Evolutionary conservation across 2,797 vertebrate genomes (phyloP).

Genomic region (Odontamblyopus lacepedii): DNA sequence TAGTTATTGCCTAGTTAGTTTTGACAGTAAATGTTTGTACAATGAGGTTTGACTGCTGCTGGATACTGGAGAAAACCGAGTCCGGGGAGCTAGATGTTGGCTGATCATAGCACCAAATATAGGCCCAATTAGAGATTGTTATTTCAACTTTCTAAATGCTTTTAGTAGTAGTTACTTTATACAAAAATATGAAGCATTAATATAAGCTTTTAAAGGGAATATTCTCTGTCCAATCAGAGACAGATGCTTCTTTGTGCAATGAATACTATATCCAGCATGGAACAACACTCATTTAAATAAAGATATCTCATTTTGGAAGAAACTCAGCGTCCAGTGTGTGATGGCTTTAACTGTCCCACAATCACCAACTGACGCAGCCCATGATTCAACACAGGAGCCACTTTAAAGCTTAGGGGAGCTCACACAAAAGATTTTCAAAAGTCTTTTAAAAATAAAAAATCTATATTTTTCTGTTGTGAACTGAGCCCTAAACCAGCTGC

Average conservation of each 20-base stretch:
- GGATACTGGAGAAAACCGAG: slow-evolving; percentile 37
- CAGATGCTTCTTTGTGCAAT: slow-evolving; percentile 32
- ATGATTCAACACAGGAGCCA: slow-evolving; percentile 14
- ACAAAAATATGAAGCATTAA: slow-evolving; percentile 15
- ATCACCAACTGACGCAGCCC: neutral
- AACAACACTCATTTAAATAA: slow-evolving; percentile 43
- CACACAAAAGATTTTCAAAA: neutral
- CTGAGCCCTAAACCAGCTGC: slow-evolving; percentile 24
- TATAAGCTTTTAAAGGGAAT: slow-evolving; percentile 21
- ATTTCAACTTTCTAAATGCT: slow-evolving; percentile 16
- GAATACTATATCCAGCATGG: slow-evolving; percentile 2
- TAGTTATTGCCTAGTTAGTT: slow-evolving; percentile 57
- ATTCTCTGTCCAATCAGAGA: slow-evolving; percentile 12
- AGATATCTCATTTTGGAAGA: slow-evolving; percentile 46
- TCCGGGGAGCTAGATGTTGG: slow-evolving; percentile 3
- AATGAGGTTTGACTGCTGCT: slow-evolving; percentile 47
- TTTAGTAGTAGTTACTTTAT: slow-evolving; percentile 19
- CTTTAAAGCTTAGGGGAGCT: slow-evolving; percentile 36
- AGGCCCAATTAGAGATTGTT: neutral
- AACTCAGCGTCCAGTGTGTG: slow-evolving; percentile 33
- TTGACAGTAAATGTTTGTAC: slow-evolving; percentile 22
- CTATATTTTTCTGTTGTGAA: slow-evolving; percentile 16
- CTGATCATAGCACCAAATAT: slow-evolving; percentile 10
- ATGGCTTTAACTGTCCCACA: slow-evolving; percentile 51
- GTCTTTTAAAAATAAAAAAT: neutral